Conservation (phyloP, 2,888 invertebrate species). For the Aplocera efformata region DNA sequence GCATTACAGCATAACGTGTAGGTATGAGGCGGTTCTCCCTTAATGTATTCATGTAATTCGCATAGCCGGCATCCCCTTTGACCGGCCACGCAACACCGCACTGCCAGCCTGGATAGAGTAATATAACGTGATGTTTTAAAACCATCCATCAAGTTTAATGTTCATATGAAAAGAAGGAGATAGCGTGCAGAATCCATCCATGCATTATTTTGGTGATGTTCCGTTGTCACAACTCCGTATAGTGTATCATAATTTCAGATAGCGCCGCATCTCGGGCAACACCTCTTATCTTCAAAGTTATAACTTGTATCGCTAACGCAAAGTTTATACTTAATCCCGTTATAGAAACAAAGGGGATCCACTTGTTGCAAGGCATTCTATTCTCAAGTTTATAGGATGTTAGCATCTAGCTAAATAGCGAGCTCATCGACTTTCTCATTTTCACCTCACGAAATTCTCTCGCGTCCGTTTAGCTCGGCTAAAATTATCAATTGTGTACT, state of each 20-base stretch:
- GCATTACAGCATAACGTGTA: slow-evolving; percentile 77
- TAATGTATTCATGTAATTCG: slow-evolving; percentile 81
- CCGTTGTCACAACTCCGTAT: slow-evolving; percentile 39
- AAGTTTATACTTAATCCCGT: slow-evolving; percentile 31
- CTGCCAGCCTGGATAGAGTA: slow-evolving; percentile 73
- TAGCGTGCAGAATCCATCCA: slow-evolving; percentile 56
- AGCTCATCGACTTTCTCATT: slow-evolving; percentile 46
- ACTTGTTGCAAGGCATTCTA: slow-evolving; percentile 46
- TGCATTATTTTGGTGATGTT: slow-evolving; percentile 48
- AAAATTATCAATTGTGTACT: slow-evolving; percentile 61
- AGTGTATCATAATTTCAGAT: slow-evolving; percentile 23
- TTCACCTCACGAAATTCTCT: slow-evolving; percentile 50
- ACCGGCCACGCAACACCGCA: slow-evolving; percentile 78
- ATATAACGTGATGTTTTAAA: slow-evolving; percentile 79
- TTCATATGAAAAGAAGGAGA: slow-evolving; percentile 73
- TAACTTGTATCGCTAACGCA: slow-evolving; percentile 23
- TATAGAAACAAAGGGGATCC: slow-evolving; percentile 42
- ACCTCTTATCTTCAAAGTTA: slow-evolving; percentile 17
- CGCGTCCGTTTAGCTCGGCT: slow-evolving; percentile 42
- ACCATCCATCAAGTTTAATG: slow-evolving; percentile 79
- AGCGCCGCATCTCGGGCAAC: slow-evolving; percentile 10
- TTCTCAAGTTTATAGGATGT: slow-evolving; percentile 47
- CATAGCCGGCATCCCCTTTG: slow-evolving; percentile 79
- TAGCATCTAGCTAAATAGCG: slow-evolving; percentile 42
- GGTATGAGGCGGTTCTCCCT: slow-evolving; percentile 71